A percentile compares a stretch with the other conserved stretches of the same genome.
These are phyloP conservation scores for Acrobasis consociella DNA, from an alignment of 2,888 invertebrate species.

Conservation along the genomic window DNA sequence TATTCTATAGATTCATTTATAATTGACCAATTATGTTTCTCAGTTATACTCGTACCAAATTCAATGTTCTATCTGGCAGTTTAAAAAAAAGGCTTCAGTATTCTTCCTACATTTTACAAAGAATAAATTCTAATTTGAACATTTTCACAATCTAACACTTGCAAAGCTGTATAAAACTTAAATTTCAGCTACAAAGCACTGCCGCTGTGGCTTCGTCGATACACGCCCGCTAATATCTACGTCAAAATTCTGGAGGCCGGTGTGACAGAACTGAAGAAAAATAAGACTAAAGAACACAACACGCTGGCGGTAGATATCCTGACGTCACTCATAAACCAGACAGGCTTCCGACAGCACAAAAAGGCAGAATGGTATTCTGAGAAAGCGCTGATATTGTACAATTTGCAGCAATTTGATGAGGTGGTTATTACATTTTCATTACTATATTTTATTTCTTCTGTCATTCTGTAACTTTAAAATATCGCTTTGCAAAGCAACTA, in stretches of 20 bases:
- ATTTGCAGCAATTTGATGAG: constrained; percentile 48
- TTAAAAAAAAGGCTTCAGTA: too few species aligned
- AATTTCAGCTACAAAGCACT: constrained; percentile 54
- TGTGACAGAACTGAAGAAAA: constrained; percentile 64
- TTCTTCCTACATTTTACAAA: too few species aligned
- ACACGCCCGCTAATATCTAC: constrained; percentile 78
- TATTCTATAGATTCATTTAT: too few species aligned
- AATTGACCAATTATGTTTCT: too few species aligned
- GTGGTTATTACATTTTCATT: constrained; percentile 40
- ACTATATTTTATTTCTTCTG: constrained; percentile 16
- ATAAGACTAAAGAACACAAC: constrained; percentile 39
- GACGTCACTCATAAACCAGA: constrained; percentile 74
- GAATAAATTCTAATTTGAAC: too few species aligned
- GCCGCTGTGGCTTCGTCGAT: constrained; percentile 82
- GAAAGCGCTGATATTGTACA: constrained; percentile 84
- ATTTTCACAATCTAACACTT: too few species aligned
- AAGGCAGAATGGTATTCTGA: constrained; percentile 83
- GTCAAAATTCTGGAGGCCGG: constrained; percentile 65
- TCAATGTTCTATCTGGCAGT: too few species aligned
- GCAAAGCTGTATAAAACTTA: neutral
- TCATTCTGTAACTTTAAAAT: too few species aligned
- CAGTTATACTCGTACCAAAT: too few species aligned
- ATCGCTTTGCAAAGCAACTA: too few species aligned
- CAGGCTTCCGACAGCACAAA: constrained; percentile 67
- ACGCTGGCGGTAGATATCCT: constrained; percentile 78